Conservation (phyloP, 2,797 vertebrate genomes). For the Ctenosaura bakeri region DNA sequence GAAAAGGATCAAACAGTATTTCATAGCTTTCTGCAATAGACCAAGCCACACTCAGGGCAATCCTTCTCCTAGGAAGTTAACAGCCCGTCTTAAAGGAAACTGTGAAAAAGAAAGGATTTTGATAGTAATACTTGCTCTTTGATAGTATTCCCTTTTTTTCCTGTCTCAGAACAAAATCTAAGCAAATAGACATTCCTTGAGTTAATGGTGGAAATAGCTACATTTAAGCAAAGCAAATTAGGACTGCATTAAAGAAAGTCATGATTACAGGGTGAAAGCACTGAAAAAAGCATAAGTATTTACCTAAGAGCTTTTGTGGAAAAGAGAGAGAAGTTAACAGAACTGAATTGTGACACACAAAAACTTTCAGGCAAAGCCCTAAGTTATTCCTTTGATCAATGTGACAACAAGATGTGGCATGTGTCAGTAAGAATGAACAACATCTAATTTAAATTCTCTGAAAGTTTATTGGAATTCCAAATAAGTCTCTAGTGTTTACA, state of each 20-base stretch:
- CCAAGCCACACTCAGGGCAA: neutral
- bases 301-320: neutral
- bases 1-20: neutral
- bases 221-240: neutral
- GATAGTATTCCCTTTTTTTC: neutral
- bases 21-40: neutral
- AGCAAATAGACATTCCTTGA: neutral
- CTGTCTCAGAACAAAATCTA: neutral
- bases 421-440: conserved; percentile 4
- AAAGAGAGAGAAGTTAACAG: neutral
- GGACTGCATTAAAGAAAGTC: neutral
- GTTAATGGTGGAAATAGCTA: neutral
- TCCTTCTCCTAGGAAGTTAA: neutral
- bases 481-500: neutral
- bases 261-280: neutral
- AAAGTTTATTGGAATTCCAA: neutral
- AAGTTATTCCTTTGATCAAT: conserved; percentile 18
- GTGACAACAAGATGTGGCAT: conserved; percentile 1
- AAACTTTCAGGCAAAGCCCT: neutral
- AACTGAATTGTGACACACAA: neutral
- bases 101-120: neutral
- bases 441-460: neutral
- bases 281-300: neutral
- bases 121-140: neutral
- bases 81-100: neutral